These are phyloP conservation scores for Oscheius sp. DNA, from an alignment of 2,888 invertebrate species.

Conservation along the genomic window DNA sequence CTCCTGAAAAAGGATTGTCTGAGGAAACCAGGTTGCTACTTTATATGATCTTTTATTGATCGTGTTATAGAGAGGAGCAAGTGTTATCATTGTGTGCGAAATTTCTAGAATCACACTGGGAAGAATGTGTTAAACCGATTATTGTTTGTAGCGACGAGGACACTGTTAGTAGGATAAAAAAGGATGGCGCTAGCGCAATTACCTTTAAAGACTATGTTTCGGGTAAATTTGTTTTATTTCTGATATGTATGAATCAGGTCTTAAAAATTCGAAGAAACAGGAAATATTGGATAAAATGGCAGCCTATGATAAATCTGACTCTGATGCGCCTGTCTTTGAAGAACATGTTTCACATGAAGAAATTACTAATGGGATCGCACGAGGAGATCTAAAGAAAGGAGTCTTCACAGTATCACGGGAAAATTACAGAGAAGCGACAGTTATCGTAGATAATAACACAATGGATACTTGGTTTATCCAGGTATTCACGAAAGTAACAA, in stretches of 20 bases:
- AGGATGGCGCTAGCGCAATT: background rate
- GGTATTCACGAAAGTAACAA: background rate
- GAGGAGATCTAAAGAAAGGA: slow-evolving; percentile 83
- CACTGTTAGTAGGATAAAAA: background rate
- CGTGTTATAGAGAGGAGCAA: slow-evolving; percentile 19
- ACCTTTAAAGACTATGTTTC: slow-evolving; percentile 30
- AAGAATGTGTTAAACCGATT: background rate
- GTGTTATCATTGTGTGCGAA: background rate
- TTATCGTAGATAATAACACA: slow-evolving; percentile 83
- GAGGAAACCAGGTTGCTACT: slow-evolving; percentile 39
- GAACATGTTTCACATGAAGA: slow-evolving; percentile 85
- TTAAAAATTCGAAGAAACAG: slow-evolving; percentile 77
- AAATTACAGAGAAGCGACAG: slow-evolving; percentile 91
- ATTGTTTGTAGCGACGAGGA: slow-evolving; percentile 28
- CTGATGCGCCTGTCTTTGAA: slow-evolving; percentile 39
- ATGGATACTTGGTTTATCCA: slow-evolving; percentile 62
- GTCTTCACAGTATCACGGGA: slow-evolving; percentile 88
- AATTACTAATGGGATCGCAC: slow-evolving; percentile 85
- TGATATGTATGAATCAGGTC: slow-evolving; percentile 40
- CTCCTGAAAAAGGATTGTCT: slow-evolving; percentile 37
- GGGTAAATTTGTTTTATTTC: slow-evolving; percentile 6
- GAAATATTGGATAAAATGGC: slow-evolving; percentile 86
- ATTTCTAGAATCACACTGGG: slow-evolving; percentile 34
- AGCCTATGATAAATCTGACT: slow-evolving; percentile 48
- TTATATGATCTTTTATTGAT: background rate